phyloP scores from a whole-genome alignment of 1,140 invertebrate species.

The Pseudachorutes palmiensis region DNA sequence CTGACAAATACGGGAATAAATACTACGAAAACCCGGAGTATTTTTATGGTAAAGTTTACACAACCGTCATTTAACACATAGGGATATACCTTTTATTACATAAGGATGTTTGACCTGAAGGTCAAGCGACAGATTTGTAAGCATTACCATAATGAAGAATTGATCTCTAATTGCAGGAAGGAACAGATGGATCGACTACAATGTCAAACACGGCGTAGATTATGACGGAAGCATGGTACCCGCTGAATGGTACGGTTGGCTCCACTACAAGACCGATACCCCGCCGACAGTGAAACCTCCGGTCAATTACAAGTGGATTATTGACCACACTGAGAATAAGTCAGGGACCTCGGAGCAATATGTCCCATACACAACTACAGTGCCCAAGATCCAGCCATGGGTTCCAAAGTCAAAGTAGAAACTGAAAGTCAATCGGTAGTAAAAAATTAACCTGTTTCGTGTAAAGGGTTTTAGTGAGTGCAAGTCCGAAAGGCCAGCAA shows the following conservation, averaged over 20 bases:
- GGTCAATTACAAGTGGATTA: conserved; percentile 59
- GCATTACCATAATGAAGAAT: no score
- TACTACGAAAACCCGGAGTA: conserved; percentile 88
- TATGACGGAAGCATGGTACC: conserved; percentile 91
- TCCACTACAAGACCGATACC: conserved; percentile 74
- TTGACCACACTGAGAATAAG: conserved; percentile 70
- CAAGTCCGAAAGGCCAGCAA: no score
- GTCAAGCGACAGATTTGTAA: no score
- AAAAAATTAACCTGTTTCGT: background rate
- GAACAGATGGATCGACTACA: conserved; percentile 90
- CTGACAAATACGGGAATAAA: conserved; percentile 90
- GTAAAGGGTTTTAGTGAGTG: no score
- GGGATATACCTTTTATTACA: no score
- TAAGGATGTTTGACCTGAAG: no score
- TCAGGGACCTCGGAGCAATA: conserved; percentile 67
- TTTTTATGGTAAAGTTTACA: conserved; percentile 60
- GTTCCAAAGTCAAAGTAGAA: conserved; percentile 41
- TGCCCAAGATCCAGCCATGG: conserved; percentile 78
- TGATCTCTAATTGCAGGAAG: conserved; percentile 49
- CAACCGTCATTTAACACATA: no score
- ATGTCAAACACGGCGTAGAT: conserved; percentile 62
- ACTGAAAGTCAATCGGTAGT: background rate
- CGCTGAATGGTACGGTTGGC: conserved; percentile 83
- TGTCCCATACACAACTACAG: conserved; percentile 79
- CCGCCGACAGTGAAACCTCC: conserved; percentile 51